Evolutionary conservation across 2,888 invertebrate species (phyloP).

Genomic region (Xylophagus ater): DNA sequence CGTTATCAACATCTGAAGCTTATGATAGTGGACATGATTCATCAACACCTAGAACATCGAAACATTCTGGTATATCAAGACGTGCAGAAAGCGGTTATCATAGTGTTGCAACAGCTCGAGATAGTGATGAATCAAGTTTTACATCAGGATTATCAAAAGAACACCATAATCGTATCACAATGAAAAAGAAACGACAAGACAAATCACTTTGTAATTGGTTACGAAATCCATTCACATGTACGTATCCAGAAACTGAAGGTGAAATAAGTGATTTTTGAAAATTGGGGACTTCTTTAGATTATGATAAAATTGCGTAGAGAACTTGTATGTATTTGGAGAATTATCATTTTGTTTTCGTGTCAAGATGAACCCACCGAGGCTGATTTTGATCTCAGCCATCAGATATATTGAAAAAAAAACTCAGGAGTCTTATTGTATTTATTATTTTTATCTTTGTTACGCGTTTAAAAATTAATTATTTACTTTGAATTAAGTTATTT

Average conservation of each 20-base stretch:
- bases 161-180: conserved; percentile 33
- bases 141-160: conserved; percentile 51
- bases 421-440: no score
- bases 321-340: no score
- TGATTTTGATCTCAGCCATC: no score
- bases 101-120: conserved; percentile 64
- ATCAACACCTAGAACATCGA: conserved; percentile 69
- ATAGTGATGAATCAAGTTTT: conserved; percentile 78
- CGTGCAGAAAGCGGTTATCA: conserved; percentile 86
- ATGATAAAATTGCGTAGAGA: no score
- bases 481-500: no score
- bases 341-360: no score
- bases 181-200: conserved; percentile 54
- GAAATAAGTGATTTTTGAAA: conserved; percentile 53
- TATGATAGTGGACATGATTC: conserved; percentile 79
- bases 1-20: conserved; percentile 49
- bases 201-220: conserved; percentile 66
- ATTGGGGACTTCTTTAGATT: no score
- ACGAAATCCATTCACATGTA: conserved; percentile 64
- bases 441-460: no score
- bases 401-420: no score
- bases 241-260: conserved; percentile 61
- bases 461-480: no score
- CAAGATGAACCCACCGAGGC: no score
- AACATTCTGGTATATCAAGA: conserved; percentile 67